These are phyloP conservation scores for Oscarella lobularis DNA, from an alignment of 37 sponge, comb jelly and placozoan species.

Conservation along the genomic window DNA sequence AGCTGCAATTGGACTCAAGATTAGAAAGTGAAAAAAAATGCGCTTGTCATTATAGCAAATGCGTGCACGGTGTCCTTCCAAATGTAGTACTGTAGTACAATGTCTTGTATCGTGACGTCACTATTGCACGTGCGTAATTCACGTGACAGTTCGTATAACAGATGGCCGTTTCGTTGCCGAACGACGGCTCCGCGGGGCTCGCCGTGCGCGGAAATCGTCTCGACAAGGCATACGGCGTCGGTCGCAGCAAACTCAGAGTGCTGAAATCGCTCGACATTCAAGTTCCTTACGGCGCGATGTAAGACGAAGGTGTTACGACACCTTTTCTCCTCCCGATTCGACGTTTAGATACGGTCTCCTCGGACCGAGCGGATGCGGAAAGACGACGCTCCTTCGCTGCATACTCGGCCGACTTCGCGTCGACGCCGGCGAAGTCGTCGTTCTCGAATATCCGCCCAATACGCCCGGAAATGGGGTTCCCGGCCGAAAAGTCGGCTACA, in stretches of 20 bases:
- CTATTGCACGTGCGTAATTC: too few species aligned
- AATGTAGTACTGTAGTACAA: too few species aligned
- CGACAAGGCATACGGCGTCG: constrained; percentile 25
- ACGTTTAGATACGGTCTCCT: constrained; percentile 59
- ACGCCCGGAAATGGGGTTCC: constrained; percentile 42
- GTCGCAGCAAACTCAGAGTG: constrained; percentile 2
- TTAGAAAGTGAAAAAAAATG: constrained; percentile 56
- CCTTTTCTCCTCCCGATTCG: neutral
- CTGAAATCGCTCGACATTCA: constrained; percentile 34
- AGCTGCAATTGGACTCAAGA: constrained; percentile 37
- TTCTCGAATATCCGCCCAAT: constrained; percentile 44
- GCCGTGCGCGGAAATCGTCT: constrained; percentile 24
- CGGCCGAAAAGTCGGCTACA: constrained; percentile 69
- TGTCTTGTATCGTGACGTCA: too few species aligned
- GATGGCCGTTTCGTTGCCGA: neutral
- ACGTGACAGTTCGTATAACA: too few species aligned
- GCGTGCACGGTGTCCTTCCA: too few species aligned
- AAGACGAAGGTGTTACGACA: neutral
- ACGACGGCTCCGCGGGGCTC: neutral
- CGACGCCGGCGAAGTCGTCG: constrained; percentile 22
- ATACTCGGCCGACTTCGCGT: constrained; percentile 54
- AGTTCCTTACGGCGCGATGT: constrained; percentile 46
- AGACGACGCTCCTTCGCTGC: constrained; percentile 77
- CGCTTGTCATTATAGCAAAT: too few species aligned
- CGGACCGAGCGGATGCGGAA: constrained; percentile 82